phyloP scores from a whole-genome alignment of 2,888 invertebrate species.

The Ferrisia virgata region DNA sequence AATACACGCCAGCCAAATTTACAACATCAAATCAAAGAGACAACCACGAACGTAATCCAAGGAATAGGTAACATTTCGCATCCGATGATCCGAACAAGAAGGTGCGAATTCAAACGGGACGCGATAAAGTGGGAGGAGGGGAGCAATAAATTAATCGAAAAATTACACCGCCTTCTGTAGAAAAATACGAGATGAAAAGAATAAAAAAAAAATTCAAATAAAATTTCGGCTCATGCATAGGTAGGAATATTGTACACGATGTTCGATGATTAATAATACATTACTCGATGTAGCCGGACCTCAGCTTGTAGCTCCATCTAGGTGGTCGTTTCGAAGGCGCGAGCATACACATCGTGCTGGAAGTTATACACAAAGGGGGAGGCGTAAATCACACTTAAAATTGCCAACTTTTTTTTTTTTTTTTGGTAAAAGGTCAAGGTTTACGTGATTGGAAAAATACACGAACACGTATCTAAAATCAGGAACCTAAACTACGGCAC shows the following conservation, averaged over 20 bases:
- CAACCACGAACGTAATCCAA: neutral
- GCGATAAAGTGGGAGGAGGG: neutral
- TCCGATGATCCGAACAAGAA: neutral
- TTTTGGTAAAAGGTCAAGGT: neutral
- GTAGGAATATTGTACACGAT: neutral
- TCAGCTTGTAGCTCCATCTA: too few relatives aligned
- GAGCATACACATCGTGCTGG: too few relatives aligned
- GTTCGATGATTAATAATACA: neutral
- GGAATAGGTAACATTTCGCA: neutral
- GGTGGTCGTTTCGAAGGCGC: neutral
- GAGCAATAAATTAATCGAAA: neutral
- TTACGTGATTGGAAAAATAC: neutral
- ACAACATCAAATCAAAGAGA: neutral
- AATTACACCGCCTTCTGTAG: neutral
- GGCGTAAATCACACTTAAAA: neutral
- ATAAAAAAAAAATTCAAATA: neutral
- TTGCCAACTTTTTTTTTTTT: slow-evolving; percentile 9
- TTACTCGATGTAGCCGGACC: neutral
- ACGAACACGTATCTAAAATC: too few relatives aligned
- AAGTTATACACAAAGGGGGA: neutral
- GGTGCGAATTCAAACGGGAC: neutral
- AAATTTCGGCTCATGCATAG: neutral
- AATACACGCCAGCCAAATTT: neutral
- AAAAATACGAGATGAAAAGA: neutral
- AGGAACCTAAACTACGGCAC: too few relatives aligned